phyloP scores from a whole-genome alignment of 2,888 invertebrate species.

The Campoplex capitator region DNA sequence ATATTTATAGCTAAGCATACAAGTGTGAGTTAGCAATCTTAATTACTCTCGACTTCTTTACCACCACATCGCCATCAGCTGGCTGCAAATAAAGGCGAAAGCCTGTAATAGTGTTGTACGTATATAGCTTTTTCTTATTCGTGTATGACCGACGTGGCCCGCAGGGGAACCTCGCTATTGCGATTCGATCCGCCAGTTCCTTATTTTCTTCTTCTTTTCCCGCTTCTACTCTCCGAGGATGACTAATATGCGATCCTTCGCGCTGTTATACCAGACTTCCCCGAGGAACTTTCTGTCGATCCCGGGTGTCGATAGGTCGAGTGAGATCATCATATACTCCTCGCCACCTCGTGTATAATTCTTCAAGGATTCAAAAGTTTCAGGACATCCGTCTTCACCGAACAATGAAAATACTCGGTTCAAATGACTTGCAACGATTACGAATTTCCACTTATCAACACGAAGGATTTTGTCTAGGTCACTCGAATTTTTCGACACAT shows the following conservation, averaged over 20 bases:
- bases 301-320: slow-evolving; percentile 64
- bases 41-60: slow-evolving; percentile 1
- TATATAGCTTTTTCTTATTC: not conserved
- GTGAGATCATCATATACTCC: slow-evolving; percentile 35
- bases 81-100: slow-evolving; percentile 24
- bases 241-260: slow-evolving; percentile 52
- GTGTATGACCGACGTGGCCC: slow-evolving; percentile 37
- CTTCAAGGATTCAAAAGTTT: slow-evolving; percentile 4
- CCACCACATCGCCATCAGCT: not conserved
- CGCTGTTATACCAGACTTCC: slow-evolving; percentile 30
- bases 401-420: not conserved
- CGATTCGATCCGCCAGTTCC: slow-evolving; percentile 58
- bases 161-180: slow-evolving; percentile 54
- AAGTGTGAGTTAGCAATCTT: slow-evolving; percentile 9
- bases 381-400: slow-evolving; percentile 18
- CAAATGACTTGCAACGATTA: not conserved
- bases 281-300: slow-evolving; percentile 51
- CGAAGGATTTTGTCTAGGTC: not conserved
- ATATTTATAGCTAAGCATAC: slow-evolving; percentile 12
- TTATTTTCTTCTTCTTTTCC: slow-evolving; percentile 35
- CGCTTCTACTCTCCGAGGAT: slow-evolving; percentile 49
- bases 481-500: not conserved
- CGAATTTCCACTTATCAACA: not conserved
- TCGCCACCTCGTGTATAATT: slow-evolving; percentile 6
- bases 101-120: slow-evolving; percentile 21